A percentile compares a stretch with the other conserved stretches of the same genome.
phyloP scores from a whole-genome alignment of 92 coral and sea anemone genomes.

The Actinernus sp. region DNA sequence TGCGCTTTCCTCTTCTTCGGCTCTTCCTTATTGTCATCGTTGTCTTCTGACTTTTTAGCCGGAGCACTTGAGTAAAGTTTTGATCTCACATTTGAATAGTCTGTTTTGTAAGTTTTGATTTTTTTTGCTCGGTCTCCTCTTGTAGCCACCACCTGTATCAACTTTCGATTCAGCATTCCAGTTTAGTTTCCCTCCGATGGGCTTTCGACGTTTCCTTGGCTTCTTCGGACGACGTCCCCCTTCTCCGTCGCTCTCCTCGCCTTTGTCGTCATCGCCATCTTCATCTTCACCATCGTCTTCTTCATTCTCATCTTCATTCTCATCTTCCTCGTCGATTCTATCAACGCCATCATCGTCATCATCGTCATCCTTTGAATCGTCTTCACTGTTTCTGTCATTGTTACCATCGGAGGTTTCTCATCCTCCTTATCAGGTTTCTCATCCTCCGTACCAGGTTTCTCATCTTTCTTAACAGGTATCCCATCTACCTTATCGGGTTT shows the following conservation, averaged over 20 bases:
- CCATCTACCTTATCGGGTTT: background rate
- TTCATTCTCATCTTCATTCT: conserved; percentile 5
- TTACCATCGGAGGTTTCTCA: conserved; percentile 5
- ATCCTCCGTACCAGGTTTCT: background rate
- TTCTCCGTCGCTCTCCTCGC: background rate
- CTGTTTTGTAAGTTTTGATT: conserved; percentile 68
- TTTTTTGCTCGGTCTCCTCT: conserved; percentile 30
- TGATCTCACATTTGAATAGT: conserved; percentile 81
- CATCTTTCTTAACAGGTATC: background rate
- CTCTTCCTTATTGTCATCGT: conserved; percentile 1
- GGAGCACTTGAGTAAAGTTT: conserved; percentile 35
- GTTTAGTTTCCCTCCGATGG: conserved; percentile 62
- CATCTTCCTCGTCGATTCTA: conserved; percentile 16
- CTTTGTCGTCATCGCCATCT: conserved; percentile 14
- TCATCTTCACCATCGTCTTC: conserved; percentile 14
- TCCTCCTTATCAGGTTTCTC: background rate
- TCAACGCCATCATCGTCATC: conserved; percentile 4
- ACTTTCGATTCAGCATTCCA: conserved; percentile 87
- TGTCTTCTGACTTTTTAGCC: conserved; percentile 21
- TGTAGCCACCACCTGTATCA: conserved; percentile 53
- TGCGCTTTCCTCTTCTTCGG: conserved; percentile 13
- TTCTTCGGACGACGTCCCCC: background rate
- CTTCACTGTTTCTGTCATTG: conserved; percentile 4
- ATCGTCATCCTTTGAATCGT: conserved; percentile 5
- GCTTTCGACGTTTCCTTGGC: conserved; percentile 28